Evolutionary conservation across 2,888 invertebrate species (phyloP).

Genomic region (Tenthredo livida): DNA sequence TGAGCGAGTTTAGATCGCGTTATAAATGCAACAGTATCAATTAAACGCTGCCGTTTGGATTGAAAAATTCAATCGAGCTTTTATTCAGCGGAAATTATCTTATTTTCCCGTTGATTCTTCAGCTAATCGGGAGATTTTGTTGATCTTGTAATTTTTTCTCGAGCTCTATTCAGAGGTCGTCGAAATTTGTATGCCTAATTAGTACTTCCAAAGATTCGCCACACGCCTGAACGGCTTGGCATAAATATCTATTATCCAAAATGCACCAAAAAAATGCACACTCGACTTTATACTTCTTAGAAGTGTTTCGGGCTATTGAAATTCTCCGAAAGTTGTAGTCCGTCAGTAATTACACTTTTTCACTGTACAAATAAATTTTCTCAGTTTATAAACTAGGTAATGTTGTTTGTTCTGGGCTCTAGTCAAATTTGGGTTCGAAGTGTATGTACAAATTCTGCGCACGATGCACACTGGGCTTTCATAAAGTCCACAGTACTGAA

Average conservation of each 20-base stretch:
- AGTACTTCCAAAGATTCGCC: background rate
- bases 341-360: background rate
- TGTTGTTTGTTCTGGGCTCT: background rate
- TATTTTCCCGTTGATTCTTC: background rate
- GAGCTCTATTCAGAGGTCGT: background rate
- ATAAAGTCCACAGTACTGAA: constrained; percentile 13
- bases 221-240: background rate
- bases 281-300: background rate
- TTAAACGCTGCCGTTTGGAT: background rate
- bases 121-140: background rate
- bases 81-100: background rate
- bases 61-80: background rate
- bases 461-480: background rate
- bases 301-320: background rate
- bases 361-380: constrained; percentile 15
- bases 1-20: constrained; percentile 16
- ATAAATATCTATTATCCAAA: background rate
- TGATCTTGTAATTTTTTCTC: background rate
- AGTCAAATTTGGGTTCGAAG: background rate
- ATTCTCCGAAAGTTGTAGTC: background rate
- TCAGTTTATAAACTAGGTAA: background rate
- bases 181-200: background rate
- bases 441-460: constrained; percentile 8
- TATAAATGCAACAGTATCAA: background rate
- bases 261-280: background rate